Conservation (phyloP, 2,113 vertebrate genomes). For the Tetrax tetrax region DNA sequence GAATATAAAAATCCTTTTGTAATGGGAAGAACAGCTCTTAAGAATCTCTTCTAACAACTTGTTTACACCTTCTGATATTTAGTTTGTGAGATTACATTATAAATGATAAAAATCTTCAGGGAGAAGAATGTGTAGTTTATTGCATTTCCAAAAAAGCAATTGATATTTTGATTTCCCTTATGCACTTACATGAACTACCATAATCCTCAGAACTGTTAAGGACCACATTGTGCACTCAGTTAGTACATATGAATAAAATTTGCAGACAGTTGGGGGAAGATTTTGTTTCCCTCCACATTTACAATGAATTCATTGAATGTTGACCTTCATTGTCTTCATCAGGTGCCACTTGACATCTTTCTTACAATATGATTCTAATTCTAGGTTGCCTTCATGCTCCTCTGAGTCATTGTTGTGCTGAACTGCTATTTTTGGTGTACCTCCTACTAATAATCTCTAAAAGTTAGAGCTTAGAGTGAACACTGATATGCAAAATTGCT, state of each 20-base stretch:
- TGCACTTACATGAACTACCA: not conserved
- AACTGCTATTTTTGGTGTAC: not conserved
- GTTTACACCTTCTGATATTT: constrained; percentile 51
- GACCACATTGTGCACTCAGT: not conserved
- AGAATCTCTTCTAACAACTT: constrained; percentile 44
- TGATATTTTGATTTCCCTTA: not conserved
- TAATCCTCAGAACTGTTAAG: not conserved
- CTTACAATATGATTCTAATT: not conserved
- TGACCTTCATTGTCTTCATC: not conserved
- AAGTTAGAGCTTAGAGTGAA: not conserved
- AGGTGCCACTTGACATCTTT: not conserved
- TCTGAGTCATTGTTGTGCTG: not conserved
- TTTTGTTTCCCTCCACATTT: not conserved
- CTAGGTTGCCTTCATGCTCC: not conserved
- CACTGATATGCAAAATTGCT: not conserved
- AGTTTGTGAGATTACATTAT: constrained; percentile 20
- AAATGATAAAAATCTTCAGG: constrained; percentile 38
- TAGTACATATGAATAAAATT: not conserved
- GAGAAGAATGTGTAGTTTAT: not conserved
- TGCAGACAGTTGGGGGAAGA: not conserved
- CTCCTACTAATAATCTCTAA: not conserved
- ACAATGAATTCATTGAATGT: not conserved
- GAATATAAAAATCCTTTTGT: constrained; percentile 14
- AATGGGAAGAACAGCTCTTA: constrained; percentile 1
- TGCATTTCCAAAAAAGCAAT: constrained; percentile 2